These are phyloP conservation scores for Protobothrops mucrosquamatus DNA, from an alignment of 2,113 vertebrate genomes.

Conservation along the genomic window DNA sequence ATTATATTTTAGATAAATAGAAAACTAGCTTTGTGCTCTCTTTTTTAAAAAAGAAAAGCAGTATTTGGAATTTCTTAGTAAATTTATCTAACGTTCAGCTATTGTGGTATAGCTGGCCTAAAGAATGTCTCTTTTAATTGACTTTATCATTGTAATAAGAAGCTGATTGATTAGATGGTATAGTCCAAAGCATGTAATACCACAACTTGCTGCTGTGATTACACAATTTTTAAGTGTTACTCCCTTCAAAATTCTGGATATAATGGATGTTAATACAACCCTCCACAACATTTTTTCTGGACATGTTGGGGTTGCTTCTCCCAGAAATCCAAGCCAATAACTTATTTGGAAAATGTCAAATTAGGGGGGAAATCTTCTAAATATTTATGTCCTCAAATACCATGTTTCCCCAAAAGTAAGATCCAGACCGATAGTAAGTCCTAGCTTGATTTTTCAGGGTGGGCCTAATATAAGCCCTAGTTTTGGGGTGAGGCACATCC, in stretches of 20 bases:
- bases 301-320: background rate
- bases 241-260: background rate
- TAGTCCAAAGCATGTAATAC: background rate
- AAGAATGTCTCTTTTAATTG: background rate
- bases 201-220: background rate
- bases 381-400: background rate
- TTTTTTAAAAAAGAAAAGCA: background rate
- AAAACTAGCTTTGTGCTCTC: background rate
- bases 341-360: background rate
- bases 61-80: background rate
- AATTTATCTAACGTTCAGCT: background rate
- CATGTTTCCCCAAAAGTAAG: no score
- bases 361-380: background rate
- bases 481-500: no score
- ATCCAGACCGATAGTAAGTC: no score
- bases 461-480: no score
- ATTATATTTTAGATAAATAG: conserved; percentile 15
- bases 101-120: background rate
- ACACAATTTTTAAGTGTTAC: background rate
- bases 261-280: background rate
- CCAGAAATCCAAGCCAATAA: background rate
- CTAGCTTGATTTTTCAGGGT: no score
- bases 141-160: background rate
- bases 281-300: background rate
- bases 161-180: background rate